Base-by-base conservation (phyloP, 2,113 vertebrate genomes). In the Saguinus imperator region DNA sequence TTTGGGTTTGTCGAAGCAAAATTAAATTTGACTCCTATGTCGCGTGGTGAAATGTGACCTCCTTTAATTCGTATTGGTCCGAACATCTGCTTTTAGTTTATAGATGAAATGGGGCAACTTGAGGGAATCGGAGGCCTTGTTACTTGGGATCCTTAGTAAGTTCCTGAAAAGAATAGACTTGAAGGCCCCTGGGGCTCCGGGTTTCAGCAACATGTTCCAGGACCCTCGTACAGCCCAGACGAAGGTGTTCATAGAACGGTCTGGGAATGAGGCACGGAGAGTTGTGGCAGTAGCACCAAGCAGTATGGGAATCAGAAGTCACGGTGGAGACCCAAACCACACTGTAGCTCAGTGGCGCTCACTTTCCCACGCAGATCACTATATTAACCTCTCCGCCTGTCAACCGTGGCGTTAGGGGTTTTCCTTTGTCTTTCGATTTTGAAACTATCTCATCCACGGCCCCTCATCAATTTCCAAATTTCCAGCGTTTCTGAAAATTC, bases 391-490 rank as follows among this genome's bases (percentile, higher is more conserved):
- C 91, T 88, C 92, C 10, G 72, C 75, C 89, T 70, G 93, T 92
- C 96, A 95, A 52, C 70, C 76, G 5, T 90, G 93, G 57, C 50
- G 25, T 87, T 88, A 64, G 94, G 89, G 37, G 20, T 43, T 88
- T 97, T 96, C 95, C 97, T 98, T 98, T 97, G 95, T 97, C 89
- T 95, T 96, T 97, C 50, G 89, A 88, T 96, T 94, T 97, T 92
- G 95, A 95, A 96, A 95, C 95, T 90, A 50, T 95, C 94, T 91
- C 90, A 76, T 75, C 55, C 81, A 70, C 6, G 20, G 86, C 40
- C 85, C 91, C 90, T 96, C 84, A 88, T 93, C 96, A 97, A 96
- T 95, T 96, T 90, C 94, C 96, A 97, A 97, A 96, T 98, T 96
- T 96, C 96, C 96, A 85, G 81, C 35, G 86, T 96, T 95, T 97